Evolutionary conservation across 37 sponge, comb jelly and placozoan species (phyloP), one percentile per base, ranked within the genome.

Genomic region (Haliclona indistincta): DNA sequence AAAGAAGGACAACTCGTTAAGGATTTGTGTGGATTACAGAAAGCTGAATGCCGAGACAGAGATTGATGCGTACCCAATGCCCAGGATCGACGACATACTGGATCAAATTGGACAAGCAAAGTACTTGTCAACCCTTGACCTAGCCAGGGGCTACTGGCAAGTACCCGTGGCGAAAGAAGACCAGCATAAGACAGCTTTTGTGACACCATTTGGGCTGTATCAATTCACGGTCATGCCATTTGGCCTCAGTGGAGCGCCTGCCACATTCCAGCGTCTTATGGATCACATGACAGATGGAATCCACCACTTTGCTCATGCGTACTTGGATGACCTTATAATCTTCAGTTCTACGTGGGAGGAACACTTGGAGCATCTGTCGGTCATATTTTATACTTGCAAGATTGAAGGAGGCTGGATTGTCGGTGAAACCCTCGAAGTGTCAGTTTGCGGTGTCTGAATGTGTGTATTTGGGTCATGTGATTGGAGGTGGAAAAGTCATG

Each of bases 251-350:
- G 74, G 82, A 30, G 92, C 89, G 13, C 92, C 84, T 17, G 74
- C 89, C 35, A 91, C 83, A 7, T 91, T 91, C 71, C 92, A 91
- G 49, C 34, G 77, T 22, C 40, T 91, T 82, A 86, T 91, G 83
- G 76, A 91, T 40, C 13, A 37, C n/a, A 32, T 88, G 5, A 13
- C 77, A 4, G 7, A 37, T 2, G 73, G 63, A 4, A 22, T 67
- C 13, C 43, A 63, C 0, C 64, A 61, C 4, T 73, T 29, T 54
- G 38, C 71, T 37, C 79, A 60, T 19, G 88, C 84, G 23, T 90
- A 90, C 65, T 38, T 90, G 5, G 91, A 90, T 60, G 91, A 90
- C 65, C n/a, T 86, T 1, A 47, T 85, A 4, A 47, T 90, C 13
- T 74, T 53, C 67, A 86, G 83, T 34, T 34, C 37, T 2, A 54